Conservation (phyloP, 2,888 invertebrate species). For the Euclidia mi region DNA sequence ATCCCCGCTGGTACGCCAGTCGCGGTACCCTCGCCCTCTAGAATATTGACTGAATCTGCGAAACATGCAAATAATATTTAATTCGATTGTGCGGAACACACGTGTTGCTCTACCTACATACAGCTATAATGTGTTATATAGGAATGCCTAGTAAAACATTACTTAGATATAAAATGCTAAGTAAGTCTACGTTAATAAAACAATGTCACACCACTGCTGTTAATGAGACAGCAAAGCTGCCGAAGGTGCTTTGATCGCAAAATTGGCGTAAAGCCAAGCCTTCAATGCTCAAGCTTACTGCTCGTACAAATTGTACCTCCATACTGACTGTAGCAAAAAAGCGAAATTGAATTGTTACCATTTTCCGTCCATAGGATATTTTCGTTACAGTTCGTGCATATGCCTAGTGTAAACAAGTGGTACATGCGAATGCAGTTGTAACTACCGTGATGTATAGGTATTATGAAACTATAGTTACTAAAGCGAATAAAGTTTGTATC, state of each 20-base stretch:
- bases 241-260: constrained; percentile 77
- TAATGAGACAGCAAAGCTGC: constrained; percentile 79
- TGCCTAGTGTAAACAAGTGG: constrained; percentile 75
- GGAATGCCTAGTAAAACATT: constrained; percentile 46
- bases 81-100: constrained; percentile 25
- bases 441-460: constrained; percentile 80
- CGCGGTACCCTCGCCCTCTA: constrained; percentile 92
- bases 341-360: constrained; percentile 89
- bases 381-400: constrained; percentile 81
- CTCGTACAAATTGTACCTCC: constrained; percentile 76
- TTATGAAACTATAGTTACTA: constrained; percentile 67
- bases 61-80: constrained; percentile 66
- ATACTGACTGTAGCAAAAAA: constrained; percentile 84
- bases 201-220: constrained; percentile 70
- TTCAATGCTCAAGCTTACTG: constrained; percentile 80
- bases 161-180: constrained; percentile 52
- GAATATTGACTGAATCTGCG: constrained; percentile 90
- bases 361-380: constrained; percentile 84
- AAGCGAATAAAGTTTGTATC: constrained; percentile 67
- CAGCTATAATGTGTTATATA: constrained; percentile 47
- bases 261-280: constrained; percentile 83
- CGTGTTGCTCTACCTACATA: constrained; percentile 50
- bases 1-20: constrained; percentile 93
- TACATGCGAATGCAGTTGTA: constrained; percentile 81
- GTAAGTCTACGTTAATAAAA: constrained; percentile 76